Evolutionary conservation across 2,113 vertebrate genomes (phyloP).

Genomic region (Indri indri): DNA sequence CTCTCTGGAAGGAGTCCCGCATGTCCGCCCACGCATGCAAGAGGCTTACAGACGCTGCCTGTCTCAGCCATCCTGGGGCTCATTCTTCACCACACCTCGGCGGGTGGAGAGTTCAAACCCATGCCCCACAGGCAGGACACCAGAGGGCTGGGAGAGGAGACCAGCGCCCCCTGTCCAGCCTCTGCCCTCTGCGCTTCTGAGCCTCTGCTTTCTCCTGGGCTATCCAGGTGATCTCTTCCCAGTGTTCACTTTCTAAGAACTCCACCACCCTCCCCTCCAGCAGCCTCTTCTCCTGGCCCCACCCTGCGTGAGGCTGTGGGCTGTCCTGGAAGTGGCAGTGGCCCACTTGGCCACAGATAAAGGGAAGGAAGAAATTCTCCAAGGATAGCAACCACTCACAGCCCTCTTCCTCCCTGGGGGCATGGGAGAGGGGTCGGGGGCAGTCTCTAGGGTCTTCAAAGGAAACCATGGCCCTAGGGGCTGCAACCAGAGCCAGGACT

Average conservation of each 20-base stretch:
- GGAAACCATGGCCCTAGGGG: background rate
- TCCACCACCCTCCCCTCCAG: background rate
- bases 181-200: background rate
- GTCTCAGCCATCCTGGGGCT: background rate
- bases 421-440: background rate
- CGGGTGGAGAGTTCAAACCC: background rate
- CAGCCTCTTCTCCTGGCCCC: background rate
- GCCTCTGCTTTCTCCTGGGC: background rate
- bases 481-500: background rate
- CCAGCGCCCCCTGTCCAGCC: background rate
- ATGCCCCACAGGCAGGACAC: background rate
- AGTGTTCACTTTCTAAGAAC: background rate
- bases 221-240: too few species aligned
- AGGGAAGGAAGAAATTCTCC: background rate
- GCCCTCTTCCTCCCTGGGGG: background rate
- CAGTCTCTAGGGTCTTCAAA: background rate
- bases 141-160: background rate
- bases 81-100: background rate
- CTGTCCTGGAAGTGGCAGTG: background rate
- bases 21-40: accelerated
- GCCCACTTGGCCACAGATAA: background rate
- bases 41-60: background rate
- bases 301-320: background rate
- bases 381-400: background rate
- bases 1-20: background rate